Conservation (phyloP, 2,113 vertebrate species). For the Pteronura brasiliensis region DNA sequence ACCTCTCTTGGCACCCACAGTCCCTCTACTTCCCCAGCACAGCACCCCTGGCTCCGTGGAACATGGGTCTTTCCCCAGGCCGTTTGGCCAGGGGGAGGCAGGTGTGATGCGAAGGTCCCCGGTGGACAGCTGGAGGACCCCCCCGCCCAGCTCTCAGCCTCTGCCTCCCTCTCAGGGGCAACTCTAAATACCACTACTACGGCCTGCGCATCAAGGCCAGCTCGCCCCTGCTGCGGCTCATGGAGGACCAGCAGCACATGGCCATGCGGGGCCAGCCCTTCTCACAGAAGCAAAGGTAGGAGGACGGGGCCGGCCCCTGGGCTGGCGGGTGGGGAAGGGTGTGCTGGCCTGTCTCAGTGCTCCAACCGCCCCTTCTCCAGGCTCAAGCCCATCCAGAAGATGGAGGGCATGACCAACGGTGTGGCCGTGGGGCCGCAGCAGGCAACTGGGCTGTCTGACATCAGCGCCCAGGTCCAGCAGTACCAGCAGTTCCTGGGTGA, state of each 20-base stretch:
- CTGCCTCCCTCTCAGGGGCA: conserved; percentile 84
- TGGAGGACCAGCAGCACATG: conserved; percentile 95
- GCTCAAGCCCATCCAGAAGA: conserved; percentile 91
- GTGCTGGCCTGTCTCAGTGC: fast-evolving
- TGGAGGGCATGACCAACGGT: conserved; percentile 91
- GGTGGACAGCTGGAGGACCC: background rate
- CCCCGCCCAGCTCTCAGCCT: background rate
- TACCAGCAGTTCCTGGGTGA: conserved; percentile 95
- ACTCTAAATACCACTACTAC: conserved; percentile 97
- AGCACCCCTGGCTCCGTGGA: background rate
- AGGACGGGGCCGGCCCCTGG: fast-evolving
- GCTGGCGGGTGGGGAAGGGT: background rate
- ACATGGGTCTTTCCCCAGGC: background rate
- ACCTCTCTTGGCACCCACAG: background rate
- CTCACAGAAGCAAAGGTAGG: conserved; percentile 92
- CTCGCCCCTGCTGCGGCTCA: conserved; percentile 89
- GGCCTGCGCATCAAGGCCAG: conserved; percentile 93
- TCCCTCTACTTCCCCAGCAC: background rate
- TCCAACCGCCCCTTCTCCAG: conserved; percentile 68
- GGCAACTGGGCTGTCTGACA: conserved; percentile 85
- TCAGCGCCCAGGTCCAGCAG: conserved; percentile 93
- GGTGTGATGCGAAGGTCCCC: background rate
- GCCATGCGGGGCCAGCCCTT: conserved; percentile 95
- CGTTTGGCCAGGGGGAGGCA: background rate
- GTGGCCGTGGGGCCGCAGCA: conserved; percentile 84